Percentiles rank a stretch among this genome's conserved stretches.
Conservation (phyloP, 1,140 invertebrate genomes). For the Caenorhabditis inopinata region DNA sequence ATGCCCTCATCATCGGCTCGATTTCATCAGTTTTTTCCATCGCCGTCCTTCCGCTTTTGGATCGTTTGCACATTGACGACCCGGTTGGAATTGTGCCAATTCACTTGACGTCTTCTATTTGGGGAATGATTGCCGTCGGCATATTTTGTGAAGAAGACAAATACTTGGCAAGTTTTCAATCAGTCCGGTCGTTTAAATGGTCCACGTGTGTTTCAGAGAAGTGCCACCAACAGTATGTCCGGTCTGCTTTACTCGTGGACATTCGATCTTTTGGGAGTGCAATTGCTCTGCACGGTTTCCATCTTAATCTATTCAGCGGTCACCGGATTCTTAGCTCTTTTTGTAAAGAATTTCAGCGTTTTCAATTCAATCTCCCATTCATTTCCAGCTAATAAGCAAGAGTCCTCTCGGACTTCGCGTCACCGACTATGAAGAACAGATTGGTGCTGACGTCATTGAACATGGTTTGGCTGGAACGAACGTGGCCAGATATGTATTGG, state of each 20-base stretch:
- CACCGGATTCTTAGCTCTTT: slow-evolving; percentile 39
- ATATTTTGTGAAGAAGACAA: slow-evolving; percentile 83
- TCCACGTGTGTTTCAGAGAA: neutral
- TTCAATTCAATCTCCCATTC: neutral
- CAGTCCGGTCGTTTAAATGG: neutral
- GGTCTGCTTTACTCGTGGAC: slow-evolving; percentile 48
- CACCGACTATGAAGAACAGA: slow-evolving; percentile 53
- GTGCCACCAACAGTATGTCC: slow-evolving; percentile 19
- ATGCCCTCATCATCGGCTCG: slow-evolving; percentile 79
- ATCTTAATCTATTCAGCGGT: slow-evolving; percentile 45
- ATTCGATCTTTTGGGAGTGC: slow-evolving; percentile 46
- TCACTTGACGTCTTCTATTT: slow-evolving; percentile 73
- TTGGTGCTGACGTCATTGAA: slow-evolving; percentile 51
- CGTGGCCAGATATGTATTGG: slow-evolving; percentile 50
- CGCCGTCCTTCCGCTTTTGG: slow-evolving; percentile 75
- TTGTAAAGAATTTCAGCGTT: slow-evolving; percentile 16
- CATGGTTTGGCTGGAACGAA: slow-evolving; percentile 50
- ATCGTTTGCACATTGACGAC: slow-evolving; percentile 77
- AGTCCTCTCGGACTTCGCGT: slow-evolving; percentile 48
- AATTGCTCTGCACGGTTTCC: slow-evolving; percentile 35
- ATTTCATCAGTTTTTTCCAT: slow-evolving; percentile 78
- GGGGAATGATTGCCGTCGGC: slow-evolving; percentile 83
- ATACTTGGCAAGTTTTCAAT: slow-evolving; percentile 69
- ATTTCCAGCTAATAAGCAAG: slow-evolving; percentile 46
- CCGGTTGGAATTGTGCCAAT: slow-evolving; percentile 86